Percentiles rank a stretch among this genome's conserved stretches.
Evolutionary conservation across 2,113 vertebrate species (phyloP).

Genomic region (Eulacestoma nigropectus): DNA sequence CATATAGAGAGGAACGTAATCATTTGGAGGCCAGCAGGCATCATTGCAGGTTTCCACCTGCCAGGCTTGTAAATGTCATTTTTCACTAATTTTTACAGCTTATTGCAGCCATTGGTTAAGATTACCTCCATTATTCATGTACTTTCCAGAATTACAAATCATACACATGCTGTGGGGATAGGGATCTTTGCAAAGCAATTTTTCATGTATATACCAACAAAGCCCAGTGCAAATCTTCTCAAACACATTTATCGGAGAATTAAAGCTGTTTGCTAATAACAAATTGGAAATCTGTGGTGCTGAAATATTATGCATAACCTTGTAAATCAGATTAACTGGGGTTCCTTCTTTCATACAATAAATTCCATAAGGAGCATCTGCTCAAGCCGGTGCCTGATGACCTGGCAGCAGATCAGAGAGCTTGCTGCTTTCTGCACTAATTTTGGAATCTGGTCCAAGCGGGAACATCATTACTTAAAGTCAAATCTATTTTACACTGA

Average conservation of each 20-base stretch:
- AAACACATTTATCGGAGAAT: not conserved
- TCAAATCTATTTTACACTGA: conserved; percentile 43
- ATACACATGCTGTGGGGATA: not conserved
- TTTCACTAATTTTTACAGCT: not conserved
- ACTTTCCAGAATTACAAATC: not conserved
- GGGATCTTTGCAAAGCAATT: not conserved
- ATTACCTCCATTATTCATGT: not conserved
- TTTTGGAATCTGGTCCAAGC: conserved; percentile 38
- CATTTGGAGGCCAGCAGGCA: not conserved
- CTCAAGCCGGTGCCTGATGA: conserved; percentile 26
- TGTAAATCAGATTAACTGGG: conserved; percentile 58
- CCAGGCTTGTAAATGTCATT: not conserved
- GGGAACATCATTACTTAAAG: conserved; percentile 34
- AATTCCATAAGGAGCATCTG: conserved; percentile 46
- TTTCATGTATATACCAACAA: not conserved
- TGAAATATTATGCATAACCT: conserved; percentile 45
- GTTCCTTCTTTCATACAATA: conserved; percentile 25
- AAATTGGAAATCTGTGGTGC: conserved; percentile 29
- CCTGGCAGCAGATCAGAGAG: conserved; percentile 48
- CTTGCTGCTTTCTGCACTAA: conserved; percentile 18
- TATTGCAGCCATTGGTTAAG: not conserved
- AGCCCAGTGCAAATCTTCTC: not conserved
- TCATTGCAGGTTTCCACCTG: not conserved
- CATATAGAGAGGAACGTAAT: fast-evolving
- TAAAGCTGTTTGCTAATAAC: conserved; percentile 29